A percentile compares a stretch with the other conserved stretches of the same genome.
These are phyloP conservation scores for Leptocoma aspasia DNA, from an alignment of 2,113 vertebrate genomes.

Conservation along the genomic window DNA sequence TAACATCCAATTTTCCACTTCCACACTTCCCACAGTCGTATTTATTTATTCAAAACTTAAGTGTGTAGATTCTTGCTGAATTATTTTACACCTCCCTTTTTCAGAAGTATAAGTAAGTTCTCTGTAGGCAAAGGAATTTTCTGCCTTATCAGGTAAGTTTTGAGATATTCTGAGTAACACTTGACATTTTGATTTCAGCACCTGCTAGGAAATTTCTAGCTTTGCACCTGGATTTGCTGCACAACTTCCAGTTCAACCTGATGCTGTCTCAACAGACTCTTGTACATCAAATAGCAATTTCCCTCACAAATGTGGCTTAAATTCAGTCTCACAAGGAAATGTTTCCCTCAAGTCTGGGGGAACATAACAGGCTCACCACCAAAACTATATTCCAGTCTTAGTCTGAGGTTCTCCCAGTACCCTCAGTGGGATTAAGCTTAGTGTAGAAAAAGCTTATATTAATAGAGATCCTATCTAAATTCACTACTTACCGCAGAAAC, in stretches of 20 bases:
- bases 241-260: background rate
- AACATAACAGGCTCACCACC: background rate
- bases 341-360: background rate
- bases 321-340: background rate
- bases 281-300: background rate
- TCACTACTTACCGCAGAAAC: constrained; percentile 84
- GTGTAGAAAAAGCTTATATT: background rate
- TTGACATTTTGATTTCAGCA: background rate
- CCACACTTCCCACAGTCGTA: background rate
- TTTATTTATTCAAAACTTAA: background rate
- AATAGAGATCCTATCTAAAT: background rate
- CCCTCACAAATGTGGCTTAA: background rate
- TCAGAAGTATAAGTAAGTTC: background rate
- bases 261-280: background rate
- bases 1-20: background rate
- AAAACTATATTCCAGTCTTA: background rate
- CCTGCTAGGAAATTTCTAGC: background rate
- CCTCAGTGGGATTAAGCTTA: background rate
- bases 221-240: background rate
- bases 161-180: background rate
- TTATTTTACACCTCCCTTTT: background rate
- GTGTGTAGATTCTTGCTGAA: background rate
- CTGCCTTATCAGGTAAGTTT: background rate
- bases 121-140: background rate
- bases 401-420: background rate